These are phyloP conservation scores for Amphipyra tragopoginis DNA, from an alignment of 2,888 invertebrate species.

Conservation along the genomic window DNA sequence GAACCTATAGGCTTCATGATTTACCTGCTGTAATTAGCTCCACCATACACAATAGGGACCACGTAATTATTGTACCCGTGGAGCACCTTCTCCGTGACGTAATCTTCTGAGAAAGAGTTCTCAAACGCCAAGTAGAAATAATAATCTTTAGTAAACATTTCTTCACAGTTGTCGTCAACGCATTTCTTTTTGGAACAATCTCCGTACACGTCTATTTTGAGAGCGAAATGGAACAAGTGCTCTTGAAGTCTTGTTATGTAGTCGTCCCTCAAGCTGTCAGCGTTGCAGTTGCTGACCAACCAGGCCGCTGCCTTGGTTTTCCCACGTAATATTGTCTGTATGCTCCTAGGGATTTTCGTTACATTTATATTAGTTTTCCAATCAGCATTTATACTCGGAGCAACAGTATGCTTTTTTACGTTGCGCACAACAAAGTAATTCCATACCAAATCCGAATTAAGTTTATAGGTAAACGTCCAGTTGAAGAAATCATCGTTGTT, in stretches of 20 bases:
- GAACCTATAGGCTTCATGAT: slow-evolving; percentile 38
- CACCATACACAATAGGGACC: slow-evolving; percentile 92
- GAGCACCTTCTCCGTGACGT: slow-evolving; percentile 77
- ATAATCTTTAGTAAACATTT: slow-evolving; percentile 70
- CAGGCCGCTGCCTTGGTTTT: slow-evolving; percentile 75
- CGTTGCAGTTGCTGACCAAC: slow-evolving; percentile 69
- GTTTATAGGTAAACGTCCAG: slow-evolving; percentile 76
- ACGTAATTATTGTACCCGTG: slow-evolving; percentile 89
- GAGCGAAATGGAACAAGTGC: slow-evolving; percentile 68
- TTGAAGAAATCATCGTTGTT: slow-evolving; percentile 74
- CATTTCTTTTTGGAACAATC: slow-evolving; percentile 65
- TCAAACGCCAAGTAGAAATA: slow-evolving; percentile 79
- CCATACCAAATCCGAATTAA: slow-evolving; percentile 77
- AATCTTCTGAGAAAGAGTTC: slow-evolving; percentile 74
- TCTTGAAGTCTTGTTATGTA: slow-evolving; percentile 71
- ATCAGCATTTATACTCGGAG: slow-evolving; percentile 62
- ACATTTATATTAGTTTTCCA: slow-evolving; percentile 59
- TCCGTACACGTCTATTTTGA: slow-evolving; percentile 73
- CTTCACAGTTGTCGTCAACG: slow-evolving; percentile 58
- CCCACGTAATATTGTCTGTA: slow-evolving; percentile 60
- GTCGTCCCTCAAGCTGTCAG: slow-evolving; percentile 64
- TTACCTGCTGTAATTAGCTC: slow-evolving; percentile 89
- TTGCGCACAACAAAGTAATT: slow-evolving; percentile 71
- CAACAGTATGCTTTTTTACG: slow-evolving; percentile 58
- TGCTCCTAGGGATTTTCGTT: slow-evolving; percentile 54